Evolutionary conservation across 2,113 vertebrate genomes (phyloP).

Genomic region (Polypterus senegalus): DNA sequence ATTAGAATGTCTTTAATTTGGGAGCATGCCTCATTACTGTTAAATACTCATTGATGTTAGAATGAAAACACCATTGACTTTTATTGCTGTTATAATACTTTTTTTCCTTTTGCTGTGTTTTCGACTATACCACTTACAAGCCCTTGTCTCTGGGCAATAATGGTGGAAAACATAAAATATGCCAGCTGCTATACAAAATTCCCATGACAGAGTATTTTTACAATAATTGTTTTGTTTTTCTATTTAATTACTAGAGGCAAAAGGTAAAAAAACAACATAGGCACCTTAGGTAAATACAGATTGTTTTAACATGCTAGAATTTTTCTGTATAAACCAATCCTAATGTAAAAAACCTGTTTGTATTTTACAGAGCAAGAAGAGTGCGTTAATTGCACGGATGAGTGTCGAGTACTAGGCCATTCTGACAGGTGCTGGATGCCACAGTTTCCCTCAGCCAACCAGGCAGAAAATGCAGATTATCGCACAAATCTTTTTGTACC

Average conservation of each 20-base stretch:
- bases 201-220: constrained; percentile 32
- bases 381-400: constrained; percentile 96
- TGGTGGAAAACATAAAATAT: constrained; percentile 4
- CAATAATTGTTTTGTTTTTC: constrained; percentile 47
- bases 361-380: constrained; percentile 86
- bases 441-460: constrained; percentile 83
- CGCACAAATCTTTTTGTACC: constrained; percentile 98
- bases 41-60: no score
- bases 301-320: constrained; percentile 3
- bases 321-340: constrained; percentile 14
- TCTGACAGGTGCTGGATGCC: constrained; percentile 99
- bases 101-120: no score
- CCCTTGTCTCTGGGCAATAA: neutral
- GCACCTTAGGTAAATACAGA: neutral
- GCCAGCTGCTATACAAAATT: constrained; percentile 40
- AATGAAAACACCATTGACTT: no score
- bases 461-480: constrained; percentile 94
- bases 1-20: no score
- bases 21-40: no score
- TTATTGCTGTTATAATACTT: no score
- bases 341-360: constrained; percentile 20
- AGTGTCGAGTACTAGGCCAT: constrained; percentile 96
- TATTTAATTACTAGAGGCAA: constrained; percentile 43
- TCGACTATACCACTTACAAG: no score
- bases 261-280: constrained; percentile 25